Evolutionary conservation across 2,888 invertebrate species (phyloP), one percentile per base, ranked within the genome.

Genomic region (Lithosia quadra): DNA sequence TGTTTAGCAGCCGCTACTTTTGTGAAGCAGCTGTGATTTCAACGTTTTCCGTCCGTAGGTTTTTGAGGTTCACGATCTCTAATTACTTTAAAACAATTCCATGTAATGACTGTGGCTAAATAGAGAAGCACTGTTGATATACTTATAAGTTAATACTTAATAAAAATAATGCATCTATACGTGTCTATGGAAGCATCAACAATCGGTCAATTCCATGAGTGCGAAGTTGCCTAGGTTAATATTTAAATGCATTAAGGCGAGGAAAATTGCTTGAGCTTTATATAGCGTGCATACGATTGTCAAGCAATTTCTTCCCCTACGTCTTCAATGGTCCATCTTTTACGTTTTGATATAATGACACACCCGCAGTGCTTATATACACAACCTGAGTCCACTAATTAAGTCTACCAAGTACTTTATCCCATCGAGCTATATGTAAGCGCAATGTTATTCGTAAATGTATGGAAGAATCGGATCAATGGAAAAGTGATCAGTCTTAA

Each of bases 181-280:
- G 83, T 86, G 87, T 86, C 83, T 85, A 86, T 92, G 94, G 94
- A 94, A 94, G 94, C 94, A 92, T 93, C 84, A 89, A 90, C 89
- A 89, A 88, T 90, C 88, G 83, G 85, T 93, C 94, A 95, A 94
- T 94, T 95, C 94, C 94, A 84, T 92, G 90, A 93, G 94, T 94
- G 93, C 93, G 89, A 91, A 89, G 81, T 83, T 82, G 90, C 85
- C 90, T 92, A 92, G 90, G 88, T 90, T 90, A 90, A 91, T 86
- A 86, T 66, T 87, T 87, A 88, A 88, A 88, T 81, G 90, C 86
- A 80, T 83, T 73, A 77, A 84, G 86, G 81, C 86, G 76, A 83
- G 80, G 58, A 83, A 86, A 89, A 89, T 88, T 87, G 88, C 87
- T 88, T 85, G 83, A 84, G 81, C 72, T 73, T 69, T 63, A n/a